Base-by-base conservation (phyloP, 2,888 invertebrate genomes). In the Agrotis clavis region DNA sequence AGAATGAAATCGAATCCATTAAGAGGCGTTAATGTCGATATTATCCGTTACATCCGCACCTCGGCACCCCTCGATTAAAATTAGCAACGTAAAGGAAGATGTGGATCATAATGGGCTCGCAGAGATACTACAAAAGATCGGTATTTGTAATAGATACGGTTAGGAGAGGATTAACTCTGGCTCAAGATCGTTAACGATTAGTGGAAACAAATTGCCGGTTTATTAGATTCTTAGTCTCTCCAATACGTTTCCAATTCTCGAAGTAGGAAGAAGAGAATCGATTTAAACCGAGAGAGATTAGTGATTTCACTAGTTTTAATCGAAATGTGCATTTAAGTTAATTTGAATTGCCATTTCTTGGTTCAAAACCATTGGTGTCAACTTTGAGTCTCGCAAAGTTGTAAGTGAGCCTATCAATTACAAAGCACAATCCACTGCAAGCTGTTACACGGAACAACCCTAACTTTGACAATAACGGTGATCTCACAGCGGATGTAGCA, bases 1-100 rank as follows among this genome's bases (percentile, higher is more conserved):
- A 79, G 74, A 85, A 88, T 86, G 86, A 86, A 89, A 90, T 85
- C 85, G 88, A 88, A 91, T 90, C 86, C 89, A 89, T 89, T 87
- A 81, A 87, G 87, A 89, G 89, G 92, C 88, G 92, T 89, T 91
- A 92, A 94, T 92, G 89, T 90, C 80, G 71, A 83, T 88, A 90
- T 92, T 94, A 94, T 92, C 92, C 92, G 91, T 89, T 86, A 93
- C 92, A 94, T 94, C 93, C 94, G 91, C 87, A 90, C 79, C 85
- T 86, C 83, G 81, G 73, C 79, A 88, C 90, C 90, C 91, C 88
- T 90, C 88, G 89, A 90, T 90, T 90, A 90, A 93, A 93, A 93
- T 94, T 92, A 92, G 93, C 93, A 89, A 92, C 88, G 86, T 85
- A 89, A 86, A 92, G 91, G 92, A 93, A 91, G 89, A 89, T 86